Evolutionary conservation across 2,113 vertebrate genomes (phyloP).

Genomic region (Gobius niger): DNA sequence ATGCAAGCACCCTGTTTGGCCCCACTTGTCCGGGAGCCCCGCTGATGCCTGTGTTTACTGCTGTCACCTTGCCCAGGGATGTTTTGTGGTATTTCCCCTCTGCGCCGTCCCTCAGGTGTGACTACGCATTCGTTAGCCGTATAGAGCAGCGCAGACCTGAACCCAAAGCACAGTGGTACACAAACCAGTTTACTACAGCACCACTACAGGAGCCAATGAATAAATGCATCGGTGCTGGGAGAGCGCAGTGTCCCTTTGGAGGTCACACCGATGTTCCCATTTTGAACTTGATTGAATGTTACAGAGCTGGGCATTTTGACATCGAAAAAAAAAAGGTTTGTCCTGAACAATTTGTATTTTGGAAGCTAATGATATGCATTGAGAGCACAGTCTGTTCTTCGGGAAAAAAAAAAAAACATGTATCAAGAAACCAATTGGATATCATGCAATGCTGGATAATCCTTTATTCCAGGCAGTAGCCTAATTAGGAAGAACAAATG

Average conservation of each 20-base stretch:
- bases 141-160: slow-evolving; percentile 18
- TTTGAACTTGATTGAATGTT: background rate
- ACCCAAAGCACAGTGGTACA: slow-evolving; percentile 11
- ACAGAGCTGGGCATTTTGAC: background rate
- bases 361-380: background rate
- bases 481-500: background rate
- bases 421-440: background rate
- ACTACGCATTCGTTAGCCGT: slow-evolving; percentile 66
- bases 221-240: background rate
- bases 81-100: slow-evolving; percentile 53
- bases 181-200: slow-evolving; percentile 2
- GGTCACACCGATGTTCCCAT: background rate
- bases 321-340: background rate
- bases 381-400: background rate
- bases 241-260: background rate
- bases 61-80: slow-evolving; percentile 70
- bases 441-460: background rate
- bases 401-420: background rate
- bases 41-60: slow-evolving; percentile 23
- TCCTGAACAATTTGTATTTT: background rate
- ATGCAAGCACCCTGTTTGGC: slow-evolving; percentile 24
- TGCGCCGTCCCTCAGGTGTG: slow-evolving; percentile 37
- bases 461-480: background rate
- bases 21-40: slow-evolving; percentile 17
- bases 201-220: slow-evolving; percentile 8